Conservation (phyloP, 30 jellyfish, hydroid and myxozoan species). For the Hydra vulgaris region DNA sequence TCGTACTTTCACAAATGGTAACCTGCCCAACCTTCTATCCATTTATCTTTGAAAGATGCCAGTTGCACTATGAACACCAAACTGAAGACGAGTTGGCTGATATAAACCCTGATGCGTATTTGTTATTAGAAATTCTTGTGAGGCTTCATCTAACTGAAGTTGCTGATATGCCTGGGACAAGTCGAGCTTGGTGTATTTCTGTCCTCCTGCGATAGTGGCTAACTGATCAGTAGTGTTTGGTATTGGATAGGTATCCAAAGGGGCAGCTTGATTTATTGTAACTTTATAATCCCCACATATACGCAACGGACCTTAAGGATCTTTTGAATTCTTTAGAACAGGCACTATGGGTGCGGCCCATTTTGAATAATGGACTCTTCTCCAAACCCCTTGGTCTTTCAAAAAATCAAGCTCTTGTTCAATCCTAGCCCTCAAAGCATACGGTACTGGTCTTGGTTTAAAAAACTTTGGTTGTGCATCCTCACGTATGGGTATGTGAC, state of each 20-base stretch:
- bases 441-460: conserved; percentile 41
- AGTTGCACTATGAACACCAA: conserved; percentile 42
- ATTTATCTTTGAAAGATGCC: conserved; percentile 37
- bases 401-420: conserved; percentile 22
- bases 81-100: conserved; percentile 27
- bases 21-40: conserved; percentile 17
- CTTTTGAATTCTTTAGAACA: conserved; percentile 13
- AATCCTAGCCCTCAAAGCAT: conserved; percentile 25
- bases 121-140: conserved; percentile 18
- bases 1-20: too few species aligned
- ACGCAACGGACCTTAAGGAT: conserved; percentile 17
- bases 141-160: conserved; percentile 27
- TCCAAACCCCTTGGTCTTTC: conserved; percentile 25
- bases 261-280: conserved; percentile 15
- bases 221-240: conserved; percentile 12
- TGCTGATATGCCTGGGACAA: conserved; percentile 31
- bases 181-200: conserved; percentile 27
- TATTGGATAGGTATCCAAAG: conserved; percentile 24
- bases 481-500: conserved; percentile 11
- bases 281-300: conserved; percentile 31
- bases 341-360: conserved; percentile 41
- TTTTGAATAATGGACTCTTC: conserved; percentile 8
- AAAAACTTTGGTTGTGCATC: conserved; percentile 18
- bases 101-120: conserved; percentile 37
- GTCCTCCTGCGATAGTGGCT: conserved; percentile 29